Base-by-base conservation (phyloP, 2,797 vertebrate species). In the Periparus ater region DNA sequence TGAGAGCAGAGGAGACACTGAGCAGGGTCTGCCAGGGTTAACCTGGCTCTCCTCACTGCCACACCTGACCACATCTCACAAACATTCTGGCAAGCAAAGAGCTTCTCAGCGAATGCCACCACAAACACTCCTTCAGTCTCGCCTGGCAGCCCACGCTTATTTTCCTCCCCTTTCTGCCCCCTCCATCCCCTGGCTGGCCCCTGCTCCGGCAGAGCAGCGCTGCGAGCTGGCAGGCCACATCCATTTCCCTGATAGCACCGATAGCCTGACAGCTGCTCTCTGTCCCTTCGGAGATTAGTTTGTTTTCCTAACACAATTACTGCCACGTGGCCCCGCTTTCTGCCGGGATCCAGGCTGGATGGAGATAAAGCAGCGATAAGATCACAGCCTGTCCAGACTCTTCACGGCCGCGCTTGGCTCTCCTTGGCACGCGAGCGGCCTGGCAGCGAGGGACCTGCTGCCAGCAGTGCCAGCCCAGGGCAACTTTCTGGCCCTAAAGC, bases 241-340 rank as follows among this genome's bases (percentile, higher is more conserved):
- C 66, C 81, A 77, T 89, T 88, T 86, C 93, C 47, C 80, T 2
- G 57, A 91, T 78, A 94, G 85, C 60, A 5, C 88, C 19, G 87
- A 79, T 83, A 90, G 90, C 91, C 91, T 71, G 54, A 82, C 95
- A 96, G 95, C 94, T 94, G 95, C 86, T 94, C 93, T 85, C 81
- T 91, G 79, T 96, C 89, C 95, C 95, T 92, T 72, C 5, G 22
- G 95, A 97, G 96, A 95, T 96, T 93, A 89, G 94, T 96, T 96
- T 96, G 96, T 97, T 97, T 97, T 96, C 86, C 90, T 97, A 96
- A 94, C 89, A 77, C 96, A 95, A 92, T 97, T 96, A 94, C 92
- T 70, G 97, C 97, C 97, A 96, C 92, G 94, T 96, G 95, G 93
- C 94, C 87, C 80, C 40, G 72, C 87, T 89, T 80, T 91, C 57